These are phyloP conservation scores for Automeris io DNA, from an alignment of 2,888 invertebrate genomes.

Conservation along the genomic window DNA sequence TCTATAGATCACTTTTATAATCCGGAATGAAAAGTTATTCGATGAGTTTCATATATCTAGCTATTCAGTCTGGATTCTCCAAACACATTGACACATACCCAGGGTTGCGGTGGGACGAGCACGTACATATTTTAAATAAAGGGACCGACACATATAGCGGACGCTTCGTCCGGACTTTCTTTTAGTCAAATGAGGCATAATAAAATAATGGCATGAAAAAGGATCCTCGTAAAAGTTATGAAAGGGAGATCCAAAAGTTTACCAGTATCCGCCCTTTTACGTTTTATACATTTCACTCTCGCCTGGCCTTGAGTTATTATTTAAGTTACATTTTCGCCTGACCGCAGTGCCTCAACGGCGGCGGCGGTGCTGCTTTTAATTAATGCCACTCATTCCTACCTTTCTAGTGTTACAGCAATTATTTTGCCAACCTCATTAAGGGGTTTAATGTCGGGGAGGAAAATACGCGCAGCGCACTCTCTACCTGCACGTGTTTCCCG, in stretches of 20 bases:
- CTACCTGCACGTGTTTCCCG: slow-evolving; percentile 29
- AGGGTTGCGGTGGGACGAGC: slow-evolving; percentile 21
- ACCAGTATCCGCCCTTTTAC: slow-evolving; percentile 51
- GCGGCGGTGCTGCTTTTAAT: slow-evolving; percentile 64
- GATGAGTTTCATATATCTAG: background rate
- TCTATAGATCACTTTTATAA: no score
- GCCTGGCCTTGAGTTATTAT: slow-evolving; percentile 60
- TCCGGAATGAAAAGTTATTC: no score
- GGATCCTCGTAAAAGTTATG: slow-evolving; percentile 66
- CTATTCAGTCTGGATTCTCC: background rate
- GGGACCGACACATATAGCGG: slow-evolving; percentile 53
- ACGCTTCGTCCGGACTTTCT: slow-evolving; percentile 60
- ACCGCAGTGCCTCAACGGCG: slow-evolving; percentile 49
- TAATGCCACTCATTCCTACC: slow-evolving; percentile 63
- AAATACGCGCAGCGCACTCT: slow-evolving; percentile 51
- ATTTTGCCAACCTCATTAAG: slow-evolving; percentile 69
- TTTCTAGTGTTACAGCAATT: slow-evolving; percentile 71
- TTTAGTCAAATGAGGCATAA: slow-evolving; percentile 71
- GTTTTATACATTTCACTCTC: slow-evolving; percentile 56
- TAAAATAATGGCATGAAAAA: slow-evolving; percentile 70
- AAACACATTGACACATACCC: background rate
- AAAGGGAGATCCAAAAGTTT: slow-evolving; percentile 66
- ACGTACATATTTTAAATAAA: slow-evolving; percentile 68
- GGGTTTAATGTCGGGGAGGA: slow-evolving; percentile 59
- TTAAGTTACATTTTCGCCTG: slow-evolving; percentile 63